Conservation (phyloP, 2,888 invertebrate species). For the Watsonalla binaria region DNA sequence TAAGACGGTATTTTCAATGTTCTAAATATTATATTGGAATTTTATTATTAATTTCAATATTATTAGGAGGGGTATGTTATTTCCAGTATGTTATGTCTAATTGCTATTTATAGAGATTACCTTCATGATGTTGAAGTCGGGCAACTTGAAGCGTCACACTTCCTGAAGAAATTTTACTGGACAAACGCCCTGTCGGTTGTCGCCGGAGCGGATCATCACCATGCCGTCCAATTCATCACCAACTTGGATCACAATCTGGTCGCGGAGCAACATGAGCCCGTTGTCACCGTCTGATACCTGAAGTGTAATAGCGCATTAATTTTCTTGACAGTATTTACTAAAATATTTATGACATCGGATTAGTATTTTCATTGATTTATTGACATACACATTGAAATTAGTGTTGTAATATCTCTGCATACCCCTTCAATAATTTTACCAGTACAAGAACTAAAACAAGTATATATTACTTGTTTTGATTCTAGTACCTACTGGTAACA, state of each 20-base stretch:
- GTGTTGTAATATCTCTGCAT: too few species aligned
- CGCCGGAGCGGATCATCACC: slow-evolving; percentile 95
- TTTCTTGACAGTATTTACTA: too few species aligned
- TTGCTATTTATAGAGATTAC: slow-evolving; percentile 24
- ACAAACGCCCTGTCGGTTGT: slow-evolving; percentile 95
- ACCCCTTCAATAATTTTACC: too few species aligned
- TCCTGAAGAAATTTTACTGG: slow-evolving; percentile 97
- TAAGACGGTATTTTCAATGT: neutral
- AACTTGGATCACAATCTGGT: slow-evolving; percentile 95
- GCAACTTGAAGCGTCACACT: slow-evolving; percentile 86
- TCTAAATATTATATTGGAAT: too few species aligned
- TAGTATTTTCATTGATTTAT: too few species aligned
- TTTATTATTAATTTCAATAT: too few species aligned
- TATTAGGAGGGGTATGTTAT: too few species aligned
- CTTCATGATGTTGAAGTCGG: slow-evolving; percentile 57
- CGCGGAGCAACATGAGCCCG: slow-evolving; percentile 88
- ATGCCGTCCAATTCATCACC: slow-evolving; percentile 96
- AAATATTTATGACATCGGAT: too few species aligned
- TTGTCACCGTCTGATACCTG: slow-evolving; percentile 93
- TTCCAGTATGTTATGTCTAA: neutral
- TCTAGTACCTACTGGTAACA: too few species aligned
- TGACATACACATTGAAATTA: too few species aligned
- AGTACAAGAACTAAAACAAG: too few species aligned
- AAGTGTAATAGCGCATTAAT: neutral
- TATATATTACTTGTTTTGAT: too few species aligned